phyloP scores from a whole-genome alignment of 2,797 vertebrate genomes.

The Ptychobarbus kaznakovi region DNA sequence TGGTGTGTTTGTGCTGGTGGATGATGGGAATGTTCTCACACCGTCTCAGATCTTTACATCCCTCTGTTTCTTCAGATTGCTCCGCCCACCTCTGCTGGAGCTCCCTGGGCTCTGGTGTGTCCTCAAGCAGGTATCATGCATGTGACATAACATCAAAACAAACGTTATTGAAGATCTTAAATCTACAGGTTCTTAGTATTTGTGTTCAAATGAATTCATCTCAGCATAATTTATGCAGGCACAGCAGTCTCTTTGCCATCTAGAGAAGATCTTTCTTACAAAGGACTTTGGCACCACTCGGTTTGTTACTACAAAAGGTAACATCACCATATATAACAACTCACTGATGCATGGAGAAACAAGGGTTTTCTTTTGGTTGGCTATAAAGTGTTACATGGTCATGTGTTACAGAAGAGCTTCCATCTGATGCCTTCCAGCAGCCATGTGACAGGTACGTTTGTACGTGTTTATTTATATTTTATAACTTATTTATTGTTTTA shows the following conservation, averaged over 20 bases:
- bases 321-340: neutral
- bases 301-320: constrained; percentile 25
- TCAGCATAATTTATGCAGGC: constrained; percentile 23
- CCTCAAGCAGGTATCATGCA: constrained; percentile 67
- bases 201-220: neutral
- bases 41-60: constrained; percentile 72
- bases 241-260: constrained; percentile 35
- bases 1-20: constrained; percentile 69
- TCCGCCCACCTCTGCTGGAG: constrained; percentile 69
- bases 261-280: constrained; percentile 44
- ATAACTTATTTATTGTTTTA: neutral
- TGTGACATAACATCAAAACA: neutral
- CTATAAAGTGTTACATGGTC: neutral
- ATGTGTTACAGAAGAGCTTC: constrained; percentile 3
- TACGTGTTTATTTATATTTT: neutral
- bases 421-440: neutral
- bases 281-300: neutral
- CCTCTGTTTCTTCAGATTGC: constrained; percentile 74
- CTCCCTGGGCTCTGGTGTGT: constrained; percentile 67
- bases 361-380: neutral
- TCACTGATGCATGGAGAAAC: neutral
- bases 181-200: neutral
- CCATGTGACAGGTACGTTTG: constrained; percentile 15
- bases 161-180: neutral
- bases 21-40: constrained; percentile 72